Evolutionary conservation across 2,113 vertebrate species (phyloP), one percentile per base, ranked within the genome.

Genomic region (Pelmatolapia mariae): DNA sequence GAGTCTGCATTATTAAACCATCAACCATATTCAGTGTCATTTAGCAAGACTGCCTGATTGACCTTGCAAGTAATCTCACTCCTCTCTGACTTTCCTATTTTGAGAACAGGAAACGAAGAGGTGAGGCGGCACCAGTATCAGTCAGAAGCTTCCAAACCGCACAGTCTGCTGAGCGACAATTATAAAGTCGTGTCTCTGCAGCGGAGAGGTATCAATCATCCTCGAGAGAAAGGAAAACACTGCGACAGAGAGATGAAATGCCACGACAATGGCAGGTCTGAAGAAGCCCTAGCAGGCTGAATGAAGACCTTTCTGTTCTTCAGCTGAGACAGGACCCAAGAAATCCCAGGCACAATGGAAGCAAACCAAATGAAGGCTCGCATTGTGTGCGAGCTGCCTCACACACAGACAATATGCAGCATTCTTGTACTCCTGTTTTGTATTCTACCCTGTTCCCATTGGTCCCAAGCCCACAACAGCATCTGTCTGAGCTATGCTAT

Each of bases 231-330:
- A 83, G 47, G 66, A 83, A 80, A 91, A 91, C 86, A 86, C 36
- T 45, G 57, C 18, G 29, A 52, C 33, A n/a, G 22, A 9, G 61
- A 43, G 79, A 33, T 26, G 9, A 84, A 85, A 12, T 24, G 78
- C 43, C 29, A 50, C 76, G 87, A 92, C 93, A 93, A 94, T 90
- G 86, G 86, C 83, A 88, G 91, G 91, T 89, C 81, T 92, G 78
- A 91, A 84, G 87, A 82, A 52, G 43, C 45, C 63, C 54, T 83
- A 10, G 71, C 86, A 53, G 59, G 45, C 85, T 94, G 84, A 95
- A 95, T 89, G 89, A 90, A 86, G 82, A 89, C 86, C 93, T 94
- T 93, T 96, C 92, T 91, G 59, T 81, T 56, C 81, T 83, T 66
- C 22, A 26, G 73, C 85, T 53, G 68, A 86, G 88, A 90, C 85